These are phyloP conservation scores for Biston betularia DNA, from an alignment of 2,888 invertebrate genomes.

Conservation along the genomic window DNA sequence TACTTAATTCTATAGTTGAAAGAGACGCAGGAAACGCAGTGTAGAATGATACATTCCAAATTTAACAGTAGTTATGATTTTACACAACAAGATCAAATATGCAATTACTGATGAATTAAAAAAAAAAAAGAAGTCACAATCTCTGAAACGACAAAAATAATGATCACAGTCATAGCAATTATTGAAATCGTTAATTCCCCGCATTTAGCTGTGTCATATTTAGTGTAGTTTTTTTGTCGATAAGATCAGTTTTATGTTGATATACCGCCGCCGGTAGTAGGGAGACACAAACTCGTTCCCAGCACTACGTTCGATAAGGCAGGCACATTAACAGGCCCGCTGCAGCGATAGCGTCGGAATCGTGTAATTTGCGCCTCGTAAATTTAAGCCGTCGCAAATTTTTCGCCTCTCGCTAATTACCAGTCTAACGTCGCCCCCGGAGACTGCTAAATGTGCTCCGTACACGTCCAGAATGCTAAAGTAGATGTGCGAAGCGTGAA, in stretches of 20 bases:
- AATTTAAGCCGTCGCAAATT: constrained; percentile 85
- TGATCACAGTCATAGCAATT: background rate
- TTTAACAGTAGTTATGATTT: background rate
- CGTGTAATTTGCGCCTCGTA: constrained; percentile 86
- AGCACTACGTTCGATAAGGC: constrained; percentile 77
- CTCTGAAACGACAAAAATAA: background rate
- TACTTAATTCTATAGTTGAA: constrained; percentile 8
- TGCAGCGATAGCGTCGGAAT: constrained; percentile 82
- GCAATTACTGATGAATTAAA: background rate
- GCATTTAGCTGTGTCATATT: constrained; percentile 48
- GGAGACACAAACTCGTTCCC: constrained; percentile 47
- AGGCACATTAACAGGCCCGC: constrained; percentile 80
- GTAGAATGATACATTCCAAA: constrained; percentile 25
- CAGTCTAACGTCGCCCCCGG: constrained; percentile 80
- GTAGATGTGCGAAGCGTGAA: constrained; percentile 63
- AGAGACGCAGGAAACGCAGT: constrained; percentile 1
- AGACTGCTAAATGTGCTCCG: constrained; percentile 82
- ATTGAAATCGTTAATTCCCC: constrained; percentile 36
- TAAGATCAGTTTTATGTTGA: constrained; percentile 68
- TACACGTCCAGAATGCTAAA: constrained; percentile 82
- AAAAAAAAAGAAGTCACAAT: background rate
- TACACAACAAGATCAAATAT: background rate
- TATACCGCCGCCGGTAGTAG: constrained; percentile 47
- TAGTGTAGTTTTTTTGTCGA: constrained; percentile 61
- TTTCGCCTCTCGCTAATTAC: constrained; percentile 85